A percentile compares a stretch with the other conserved stretches of the same genome.
Evolutionary conservation across 2,888 invertebrate genomes (phyloP).

Genomic region (Fabriciana adippe): DNA sequence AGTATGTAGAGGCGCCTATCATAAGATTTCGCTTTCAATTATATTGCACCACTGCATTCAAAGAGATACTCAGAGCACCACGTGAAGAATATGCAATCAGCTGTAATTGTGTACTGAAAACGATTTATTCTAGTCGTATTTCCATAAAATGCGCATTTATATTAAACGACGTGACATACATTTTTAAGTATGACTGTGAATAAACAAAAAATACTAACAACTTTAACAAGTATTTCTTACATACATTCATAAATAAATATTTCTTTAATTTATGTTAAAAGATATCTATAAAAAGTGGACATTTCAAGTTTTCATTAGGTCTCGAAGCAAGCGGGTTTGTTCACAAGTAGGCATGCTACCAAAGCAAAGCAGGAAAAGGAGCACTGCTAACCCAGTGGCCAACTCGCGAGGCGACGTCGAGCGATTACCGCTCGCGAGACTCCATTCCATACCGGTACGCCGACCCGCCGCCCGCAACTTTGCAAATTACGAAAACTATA

Average conservation of each 20-base stretch:
- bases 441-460: conserved; percentile 75
- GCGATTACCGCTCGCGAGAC: conserved; percentile 66
- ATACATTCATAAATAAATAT: neutral
- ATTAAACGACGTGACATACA: conserved; percentile 9
- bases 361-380: conserved; percentile 77
- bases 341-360: conserved; percentile 42
- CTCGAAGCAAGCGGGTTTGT: conserved; percentile 38
- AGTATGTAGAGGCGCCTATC: conserved; percentile 28
- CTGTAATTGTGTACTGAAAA: conserved; percentile 33
- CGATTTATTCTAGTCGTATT: conserved; percentile 30
- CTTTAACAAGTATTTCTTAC: neutral
- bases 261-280: conserved; percentile 1
- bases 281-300: conserved; percentile 22
- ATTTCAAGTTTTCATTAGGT: conserved; percentile 36
- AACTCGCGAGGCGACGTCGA: conserved; percentile 73
- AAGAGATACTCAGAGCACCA: conserved; percentile 21
- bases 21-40: conserved; percentile 47
- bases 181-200: conserved; percentile 14
- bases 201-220: neutral
- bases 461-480: conserved; percentile 65
- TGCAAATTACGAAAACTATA: conserved; percentile 47
- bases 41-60: conserved; percentile 36
- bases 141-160: conserved; percentile 30
- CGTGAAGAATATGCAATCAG: conserved; percentile 35
- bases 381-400: conserved; percentile 81